Percentiles rank a stretch among this genome's conserved stretches.
phyloP scores from a whole-genome alignment of 2,888 invertebrate species.

The Cephus sareptanus region DNA sequence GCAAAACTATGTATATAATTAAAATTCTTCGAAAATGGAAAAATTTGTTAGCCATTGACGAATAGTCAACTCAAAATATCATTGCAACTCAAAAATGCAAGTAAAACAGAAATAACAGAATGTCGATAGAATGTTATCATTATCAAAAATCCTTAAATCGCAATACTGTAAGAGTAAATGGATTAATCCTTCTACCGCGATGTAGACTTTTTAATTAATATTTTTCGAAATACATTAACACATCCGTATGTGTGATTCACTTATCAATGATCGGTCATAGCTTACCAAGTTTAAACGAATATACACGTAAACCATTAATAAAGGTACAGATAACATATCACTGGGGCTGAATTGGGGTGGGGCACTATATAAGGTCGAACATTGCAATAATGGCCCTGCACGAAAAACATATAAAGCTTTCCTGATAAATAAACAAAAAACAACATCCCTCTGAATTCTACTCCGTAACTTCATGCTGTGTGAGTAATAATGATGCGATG shows the following conservation, averaged over 20 bases:
- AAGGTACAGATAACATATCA: not conserved
- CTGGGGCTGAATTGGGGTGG: conserved; percentile 57
- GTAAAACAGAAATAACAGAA: not conserved
- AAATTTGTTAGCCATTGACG: not conserved
- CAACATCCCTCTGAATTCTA: conserved; percentile 12
- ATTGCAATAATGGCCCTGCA: conserved; percentile 5
- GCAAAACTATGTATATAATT: not conserved
- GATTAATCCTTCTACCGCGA: not conserved
- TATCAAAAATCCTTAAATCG: conserved; percentile 13
- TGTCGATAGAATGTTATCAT: not conserved
- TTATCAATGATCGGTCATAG: not conserved
- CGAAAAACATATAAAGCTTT: conserved; percentile 23
- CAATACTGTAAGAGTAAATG: conserved; percentile 9
- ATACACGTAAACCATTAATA: not conserved
- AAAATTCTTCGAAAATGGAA: not conserved
- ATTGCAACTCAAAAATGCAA: not conserved
- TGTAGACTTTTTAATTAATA: not conserved
- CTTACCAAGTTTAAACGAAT: not conserved
- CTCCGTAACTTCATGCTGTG: conserved; percentile 20
- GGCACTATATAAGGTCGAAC: conserved; percentile 55
- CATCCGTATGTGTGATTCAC: not conserved
- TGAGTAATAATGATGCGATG: conserved; percentile 17
- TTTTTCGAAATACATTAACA: not conserved
- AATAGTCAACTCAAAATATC: not conserved
- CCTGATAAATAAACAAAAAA: conserved; percentile 4